phyloP scores from a whole-genome alignment of 1,140 invertebrate genomes.

The Drosophila sechellia region DNA sequence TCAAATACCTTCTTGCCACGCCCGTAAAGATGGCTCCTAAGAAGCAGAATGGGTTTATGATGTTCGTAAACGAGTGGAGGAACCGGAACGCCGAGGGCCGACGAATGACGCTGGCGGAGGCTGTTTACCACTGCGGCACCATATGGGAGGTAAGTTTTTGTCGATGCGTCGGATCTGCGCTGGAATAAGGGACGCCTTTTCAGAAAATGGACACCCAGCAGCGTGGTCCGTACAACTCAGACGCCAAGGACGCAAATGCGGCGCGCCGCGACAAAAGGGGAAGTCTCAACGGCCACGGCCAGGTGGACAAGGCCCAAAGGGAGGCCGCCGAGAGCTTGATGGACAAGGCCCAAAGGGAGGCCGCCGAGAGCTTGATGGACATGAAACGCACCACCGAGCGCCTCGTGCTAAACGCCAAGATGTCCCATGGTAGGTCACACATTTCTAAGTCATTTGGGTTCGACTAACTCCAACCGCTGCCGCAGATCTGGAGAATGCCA shows the following conservation, averaged over 20 bases:
- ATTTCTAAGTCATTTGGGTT: background rate
- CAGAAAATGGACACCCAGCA: slow-evolving; percentile 49
- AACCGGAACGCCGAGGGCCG: slow-evolving; percentile 1
- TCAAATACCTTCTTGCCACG: background rate
- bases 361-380: background rate
- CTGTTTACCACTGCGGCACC: slow-evolving; percentile 32
- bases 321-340: slow-evolving; percentile 14
- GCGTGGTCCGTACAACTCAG: slow-evolving; percentile 42
- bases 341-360: slow-evolving; percentile 31
- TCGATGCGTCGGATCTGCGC: background rate
- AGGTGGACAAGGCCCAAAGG: slow-evolving; percentile 33
- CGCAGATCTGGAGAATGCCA: slow-evolving; percentile 49
- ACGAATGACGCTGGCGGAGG: slow-evolving; percentile 13
- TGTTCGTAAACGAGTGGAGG: slow-evolving; percentile 57
- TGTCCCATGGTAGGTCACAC: slow-evolving; percentile 38
- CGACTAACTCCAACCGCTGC: background rate
- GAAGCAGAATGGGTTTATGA: slow-evolving; percentile 52
- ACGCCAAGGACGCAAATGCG: slow-evolving; percentile 41
- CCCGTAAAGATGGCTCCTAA: slow-evolving; percentile 54
- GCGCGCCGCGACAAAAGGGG: slow-evolving; percentile 1
- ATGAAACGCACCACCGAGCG: slow-evolving; percentile 69
- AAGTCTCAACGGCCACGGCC: slow-evolving; percentile 50
- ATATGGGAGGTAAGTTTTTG: slow-evolving; percentile 42
- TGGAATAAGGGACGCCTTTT: background rate
- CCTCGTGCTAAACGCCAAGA: slow-evolving; percentile 36